A percentile compares a stretch with the other conserved stretches of the same genome.
These are phyloP conservation scores for Variabilichromis moorii DNA, from an alignment of 2,113 vertebrate genomes.

Conservation along the genomic window DNA sequence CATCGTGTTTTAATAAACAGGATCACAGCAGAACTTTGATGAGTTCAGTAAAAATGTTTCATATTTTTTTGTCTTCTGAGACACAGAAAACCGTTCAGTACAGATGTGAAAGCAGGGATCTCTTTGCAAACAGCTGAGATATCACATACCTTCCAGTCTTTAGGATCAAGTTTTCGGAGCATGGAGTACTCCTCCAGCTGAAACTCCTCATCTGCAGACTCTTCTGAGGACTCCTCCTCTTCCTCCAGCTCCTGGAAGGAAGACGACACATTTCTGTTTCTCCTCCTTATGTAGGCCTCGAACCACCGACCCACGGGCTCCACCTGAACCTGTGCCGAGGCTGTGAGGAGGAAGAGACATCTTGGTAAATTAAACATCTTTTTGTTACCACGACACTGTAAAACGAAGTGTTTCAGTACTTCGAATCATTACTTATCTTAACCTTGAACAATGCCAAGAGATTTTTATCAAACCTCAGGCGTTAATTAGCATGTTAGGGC, in stretches of 20 bases:
- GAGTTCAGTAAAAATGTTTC: neutral
- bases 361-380: neutral
- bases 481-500: neutral
- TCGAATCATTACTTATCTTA: neutral
- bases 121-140: neutral
- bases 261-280: constrained; percentile 86
- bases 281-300: constrained; percentile 91
- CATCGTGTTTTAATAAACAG: neutral
- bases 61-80: neutral
- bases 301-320: constrained; percentile 98
- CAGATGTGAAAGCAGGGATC: neutral
- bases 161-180: constrained; percentile 95
- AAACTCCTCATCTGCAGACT: constrained; percentile 91
- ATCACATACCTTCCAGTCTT: constrained; percentile 92
- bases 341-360: constrained; percentile 56
- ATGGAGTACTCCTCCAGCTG: constrained; percentile 90
- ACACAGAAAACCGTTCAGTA: neutral
- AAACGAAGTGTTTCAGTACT: neutral
- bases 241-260: constrained; percentile 98
- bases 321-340: constrained; percentile 85
- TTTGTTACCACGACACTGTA: neutral
- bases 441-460: neutral
- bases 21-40: neutral
- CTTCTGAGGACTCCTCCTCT: constrained; percentile 90
- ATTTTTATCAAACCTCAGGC: neutral